These are phyloP conservation scores for Dorcus hopei DNA, from an alignment of 2,888 invertebrate genomes.

Conservation along the genomic window DNA sequence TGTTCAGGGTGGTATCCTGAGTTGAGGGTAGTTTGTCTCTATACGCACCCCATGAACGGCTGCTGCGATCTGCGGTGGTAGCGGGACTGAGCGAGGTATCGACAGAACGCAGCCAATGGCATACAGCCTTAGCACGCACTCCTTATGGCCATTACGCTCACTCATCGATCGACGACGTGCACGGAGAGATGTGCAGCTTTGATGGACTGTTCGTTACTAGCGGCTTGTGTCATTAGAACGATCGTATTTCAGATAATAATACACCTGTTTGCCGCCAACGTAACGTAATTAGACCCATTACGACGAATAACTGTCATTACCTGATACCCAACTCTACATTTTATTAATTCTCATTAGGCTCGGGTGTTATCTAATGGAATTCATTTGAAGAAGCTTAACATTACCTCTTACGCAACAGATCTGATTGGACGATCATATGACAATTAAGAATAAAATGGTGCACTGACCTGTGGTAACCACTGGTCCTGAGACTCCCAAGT, in stretches of 20 bases:
- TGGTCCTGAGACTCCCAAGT: no score
- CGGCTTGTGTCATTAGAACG: conserved; percentile 3
- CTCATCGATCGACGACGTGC: conserved; percentile 40
- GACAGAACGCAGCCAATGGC: conserved; percentile 46
- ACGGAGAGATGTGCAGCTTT: conserved; percentile 21
- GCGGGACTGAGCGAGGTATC: conserved; percentile 34
- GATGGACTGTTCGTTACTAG: conserved; percentile 17
- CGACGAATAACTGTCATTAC: neutral
- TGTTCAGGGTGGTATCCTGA: conserved; percentile 15
- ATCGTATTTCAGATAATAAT: no score
- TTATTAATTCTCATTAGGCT: no score
- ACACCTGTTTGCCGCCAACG: no score
- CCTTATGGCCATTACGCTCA: conserved; percentile 47
- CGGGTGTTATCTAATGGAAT: no score
- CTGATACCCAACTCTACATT: no score
- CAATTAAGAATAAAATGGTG: no score
- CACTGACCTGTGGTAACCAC: no score
- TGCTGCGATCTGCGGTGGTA: conserved; percentile 38
- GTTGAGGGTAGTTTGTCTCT: conserved; percentile 26
- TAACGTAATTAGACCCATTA: conserved; percentile 3
- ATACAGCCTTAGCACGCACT: conserved; percentile 45
- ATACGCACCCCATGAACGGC: conserved; percentile 39
- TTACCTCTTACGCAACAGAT: no score
- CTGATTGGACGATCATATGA: no score
- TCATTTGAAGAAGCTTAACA: no score